These are phyloP conservation scores for Struthio camelus DNA, from an alignment of 2,113 vertebrate genomes.

Conservation along the genomic window DNA sequence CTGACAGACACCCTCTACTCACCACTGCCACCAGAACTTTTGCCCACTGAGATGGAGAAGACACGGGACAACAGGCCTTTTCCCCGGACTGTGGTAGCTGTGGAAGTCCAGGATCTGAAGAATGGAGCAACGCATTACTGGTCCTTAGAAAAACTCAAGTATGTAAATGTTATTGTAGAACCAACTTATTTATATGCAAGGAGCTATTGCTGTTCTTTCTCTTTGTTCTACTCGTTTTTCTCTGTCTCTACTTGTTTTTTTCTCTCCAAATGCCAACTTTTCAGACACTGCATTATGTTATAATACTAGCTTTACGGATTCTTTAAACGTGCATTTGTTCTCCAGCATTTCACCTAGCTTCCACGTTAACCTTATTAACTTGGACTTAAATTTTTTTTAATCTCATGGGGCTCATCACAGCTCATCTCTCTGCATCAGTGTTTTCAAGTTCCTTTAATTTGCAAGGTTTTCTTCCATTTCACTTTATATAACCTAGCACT, in stretches of 20 bases:
- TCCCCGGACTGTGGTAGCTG: constrained; percentile 93
- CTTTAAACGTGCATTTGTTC: background rate
- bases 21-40: constrained; percentile 89
- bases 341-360: background rate
- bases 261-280: background rate
- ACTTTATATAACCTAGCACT: background rate
- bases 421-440: background rate
- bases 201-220: background rate
- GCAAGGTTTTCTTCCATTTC: background rate
- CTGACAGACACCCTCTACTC: constrained; percentile 96
- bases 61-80: constrained; percentile 81
- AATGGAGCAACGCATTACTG: constrained; percentile 97
- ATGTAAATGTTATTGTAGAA: constrained; percentile 1
- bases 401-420: background rate
- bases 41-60: constrained; percentile 85
- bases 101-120: constrained; percentile 97
- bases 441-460: background rate
- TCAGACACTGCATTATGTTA: background rate
- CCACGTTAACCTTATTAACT: background rate
- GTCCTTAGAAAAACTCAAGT: constrained; percentile 98
- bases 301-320: background rate
- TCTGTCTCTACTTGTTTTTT: no score
- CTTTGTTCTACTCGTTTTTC: background rate
- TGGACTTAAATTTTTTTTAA: background rate
- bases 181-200: background rate